Percentiles rank a stretch among this genome's conserved stretches.
Conservation (phyloP, 2,797 vertebrate species). For the Xenopus petersii region DNA sequence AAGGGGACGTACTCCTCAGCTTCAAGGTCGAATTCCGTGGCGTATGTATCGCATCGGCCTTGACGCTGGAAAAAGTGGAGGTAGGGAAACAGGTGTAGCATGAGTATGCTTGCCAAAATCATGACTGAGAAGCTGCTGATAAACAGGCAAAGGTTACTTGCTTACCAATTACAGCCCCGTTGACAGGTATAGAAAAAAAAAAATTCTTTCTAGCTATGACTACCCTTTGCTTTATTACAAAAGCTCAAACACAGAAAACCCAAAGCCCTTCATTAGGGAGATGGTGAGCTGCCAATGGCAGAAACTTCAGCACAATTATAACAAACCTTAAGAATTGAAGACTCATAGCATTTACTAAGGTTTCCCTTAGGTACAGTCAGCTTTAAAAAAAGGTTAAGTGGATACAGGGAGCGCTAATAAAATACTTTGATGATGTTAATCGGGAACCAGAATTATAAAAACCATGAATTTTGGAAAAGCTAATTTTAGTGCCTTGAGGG, state of each 20-base stretch:
- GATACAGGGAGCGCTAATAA: too few species aligned
- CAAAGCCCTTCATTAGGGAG: neutral
- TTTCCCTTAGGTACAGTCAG: too few species aligned
- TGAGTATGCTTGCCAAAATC: slow-evolving; percentile 60
- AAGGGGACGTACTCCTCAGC: slow-evolving; percentile 97
- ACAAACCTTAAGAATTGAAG: too few species aligned
- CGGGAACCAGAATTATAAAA: too few species aligned
- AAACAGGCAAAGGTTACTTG: slow-evolving; percentile 47
- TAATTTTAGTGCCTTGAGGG: too few species aligned
- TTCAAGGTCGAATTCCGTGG: slow-evolving; percentile 98
- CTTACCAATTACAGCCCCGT: slow-evolving; percentile 57
- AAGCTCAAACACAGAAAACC: neutral
- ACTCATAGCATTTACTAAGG: too few species aligned
- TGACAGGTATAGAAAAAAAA: slow-evolving; percentile 68
- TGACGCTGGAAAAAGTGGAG: slow-evolving; percentile 76
- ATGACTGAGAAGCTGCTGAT: slow-evolving; percentile 52
- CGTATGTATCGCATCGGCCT: slow-evolving; percentile 96
- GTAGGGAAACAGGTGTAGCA: slow-evolving; percentile 60
- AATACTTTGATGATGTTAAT: too few species aligned
- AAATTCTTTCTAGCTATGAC: slow-evolving; percentile 49
- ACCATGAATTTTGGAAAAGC: too few species aligned
- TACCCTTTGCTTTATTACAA: slow-evolving; percentile 57
- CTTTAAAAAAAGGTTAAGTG: too few species aligned
- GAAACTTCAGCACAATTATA: neutral
- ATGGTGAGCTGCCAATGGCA: neutral